phyloP scores from a whole-genome alignment of 2,113 vertebrate species.

The Alethe castanea region DNA sequence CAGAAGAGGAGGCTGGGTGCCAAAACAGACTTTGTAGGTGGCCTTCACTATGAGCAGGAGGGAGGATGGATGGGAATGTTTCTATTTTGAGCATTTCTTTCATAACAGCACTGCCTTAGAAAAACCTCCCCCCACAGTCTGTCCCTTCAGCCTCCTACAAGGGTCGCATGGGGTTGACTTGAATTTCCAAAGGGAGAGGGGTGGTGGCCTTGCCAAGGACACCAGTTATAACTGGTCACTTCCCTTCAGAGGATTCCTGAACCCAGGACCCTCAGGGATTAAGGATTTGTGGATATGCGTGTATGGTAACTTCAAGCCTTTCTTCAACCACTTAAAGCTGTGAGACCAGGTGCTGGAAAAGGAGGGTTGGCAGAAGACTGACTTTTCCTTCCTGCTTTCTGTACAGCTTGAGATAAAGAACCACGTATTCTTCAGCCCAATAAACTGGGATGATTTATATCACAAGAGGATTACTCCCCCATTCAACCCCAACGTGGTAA shows the following conservation, averaged over 20 bases:
- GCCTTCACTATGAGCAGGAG: background rate
- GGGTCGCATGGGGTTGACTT: background rate
- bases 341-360: background rate
- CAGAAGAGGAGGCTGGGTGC: slow-evolving; percentile 87
- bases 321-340: background rate
- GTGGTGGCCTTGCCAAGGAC: background rate
- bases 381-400: background rate
- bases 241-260: background rate
- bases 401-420: slow-evolving; percentile 93
- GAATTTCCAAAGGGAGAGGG: background rate
- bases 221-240: background rate
- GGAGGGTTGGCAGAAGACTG: background rate
- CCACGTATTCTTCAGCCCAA: slow-evolving; percentile 90
- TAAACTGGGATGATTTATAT: slow-evolving; percentile 97
- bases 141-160: background rate
- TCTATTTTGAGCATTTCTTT: background rate
- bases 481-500: slow-evolving; percentile 96
- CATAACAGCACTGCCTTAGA: background rate
- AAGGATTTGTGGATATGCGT: background rate
- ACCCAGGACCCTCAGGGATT: background rate
- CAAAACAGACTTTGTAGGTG: slow-evolving; percentile 93
- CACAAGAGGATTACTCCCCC: slow-evolving; percentile 94
- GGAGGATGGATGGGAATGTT: background rate
- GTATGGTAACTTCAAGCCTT: background rate
- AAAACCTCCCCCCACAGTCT: background rate